phyloP scores from a whole-genome alignment of 2,797 vertebrate species.

The Poeciliopsis turneri region DNA sequence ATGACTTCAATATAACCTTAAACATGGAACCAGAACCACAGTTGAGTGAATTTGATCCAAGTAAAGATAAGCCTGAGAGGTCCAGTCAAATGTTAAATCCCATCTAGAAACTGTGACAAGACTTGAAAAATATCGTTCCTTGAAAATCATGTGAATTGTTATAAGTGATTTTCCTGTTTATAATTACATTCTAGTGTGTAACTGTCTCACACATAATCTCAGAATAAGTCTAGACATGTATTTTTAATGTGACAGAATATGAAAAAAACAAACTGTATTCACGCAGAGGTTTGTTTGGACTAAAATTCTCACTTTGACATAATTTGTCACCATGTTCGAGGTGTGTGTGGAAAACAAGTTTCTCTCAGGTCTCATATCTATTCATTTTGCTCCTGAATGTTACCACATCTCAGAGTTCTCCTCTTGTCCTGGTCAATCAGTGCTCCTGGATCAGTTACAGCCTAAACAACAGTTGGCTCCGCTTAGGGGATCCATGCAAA shows the following conservation, averaged over 20 bases:
- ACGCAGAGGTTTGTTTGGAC: slow-evolving; percentile 73
- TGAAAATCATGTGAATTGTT: not conserved
- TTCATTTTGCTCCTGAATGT: slow-evolving; percentile 8
- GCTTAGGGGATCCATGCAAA: slow-evolving; percentile 11
- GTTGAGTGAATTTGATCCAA: not conserved
- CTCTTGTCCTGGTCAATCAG: slow-evolving; percentile 12
- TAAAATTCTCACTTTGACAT: slow-evolving; percentile 58
- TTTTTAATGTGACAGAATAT: not conserved
- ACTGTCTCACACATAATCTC: not conserved
- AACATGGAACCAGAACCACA: not conserved
- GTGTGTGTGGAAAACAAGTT: slow-evolving; percentile 4
- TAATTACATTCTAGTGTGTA: not conserved
- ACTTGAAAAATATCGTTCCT: not conserved
- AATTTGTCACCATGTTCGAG: not conserved
- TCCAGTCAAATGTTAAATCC: not conserved
- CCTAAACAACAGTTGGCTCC: slow-evolving; percentile 5
- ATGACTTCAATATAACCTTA: not conserved
- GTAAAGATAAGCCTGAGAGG: not conserved
- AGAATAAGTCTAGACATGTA: not conserved
- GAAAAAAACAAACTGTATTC: slow-evolving; percentile 79
- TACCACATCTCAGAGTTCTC: not conserved
- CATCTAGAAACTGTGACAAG: no score
- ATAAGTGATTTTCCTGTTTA: no score
- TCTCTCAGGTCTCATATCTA: slow-evolving; percentile 3
- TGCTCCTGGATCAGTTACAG: slow-evolving; percentile 12